These are phyloP conservation scores for Hedychridium roseum DNA, from an alignment of 2,888 invertebrate genomes.

Conservation along the genomic window DNA sequence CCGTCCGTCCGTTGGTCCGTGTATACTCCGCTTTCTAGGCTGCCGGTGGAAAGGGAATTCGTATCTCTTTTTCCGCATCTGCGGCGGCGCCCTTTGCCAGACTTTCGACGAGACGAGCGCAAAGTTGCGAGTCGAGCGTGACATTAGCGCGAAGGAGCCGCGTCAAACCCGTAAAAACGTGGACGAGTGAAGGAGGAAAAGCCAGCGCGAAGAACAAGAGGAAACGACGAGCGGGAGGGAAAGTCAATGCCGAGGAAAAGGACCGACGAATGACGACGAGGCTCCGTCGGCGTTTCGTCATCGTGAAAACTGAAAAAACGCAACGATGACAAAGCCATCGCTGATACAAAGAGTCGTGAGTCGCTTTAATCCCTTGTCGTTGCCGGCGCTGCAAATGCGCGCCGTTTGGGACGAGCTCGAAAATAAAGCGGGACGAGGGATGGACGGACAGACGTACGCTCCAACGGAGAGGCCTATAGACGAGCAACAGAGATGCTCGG, in stretches of 20 bases:
- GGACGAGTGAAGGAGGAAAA: not conserved
- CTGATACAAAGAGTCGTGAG: slow-evolving; percentile 25
- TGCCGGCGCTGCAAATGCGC: slow-evolving; percentile 5
- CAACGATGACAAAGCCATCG: slow-evolving; percentile 22
- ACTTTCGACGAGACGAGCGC: too few species aligned
- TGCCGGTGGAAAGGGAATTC: too few species aligned
- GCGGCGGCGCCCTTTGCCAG: not conserved
- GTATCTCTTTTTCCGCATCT: too few species aligned
- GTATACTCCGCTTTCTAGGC: too few species aligned
- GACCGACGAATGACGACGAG: too few species aligned
- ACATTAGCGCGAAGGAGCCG: too few species aligned
- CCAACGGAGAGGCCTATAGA: too few species aligned
- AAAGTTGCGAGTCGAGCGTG: too few species aligned
- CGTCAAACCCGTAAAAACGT: too few species aligned
- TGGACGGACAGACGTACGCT: slow-evolving; percentile 7
- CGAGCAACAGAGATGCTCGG: slow-evolving; percentile 5
- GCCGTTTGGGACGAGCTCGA: slow-evolving; percentile 1
- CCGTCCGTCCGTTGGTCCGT: too few species aligned
- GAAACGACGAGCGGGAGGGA: slow-evolving; percentile 6
- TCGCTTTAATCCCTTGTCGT: too few species aligned
- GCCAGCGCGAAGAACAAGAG: slow-evolving; percentile 7
- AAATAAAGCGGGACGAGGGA: slow-evolving; percentile 5
- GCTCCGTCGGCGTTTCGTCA: slow-evolving; percentile 20
- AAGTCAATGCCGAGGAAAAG: slow-evolving; percentile 5
- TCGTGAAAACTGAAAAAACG: slow-evolving; percentile 17